Conservation (phyloP, 2,113 vertebrate species). For the Epinephelus moara region DNA sequence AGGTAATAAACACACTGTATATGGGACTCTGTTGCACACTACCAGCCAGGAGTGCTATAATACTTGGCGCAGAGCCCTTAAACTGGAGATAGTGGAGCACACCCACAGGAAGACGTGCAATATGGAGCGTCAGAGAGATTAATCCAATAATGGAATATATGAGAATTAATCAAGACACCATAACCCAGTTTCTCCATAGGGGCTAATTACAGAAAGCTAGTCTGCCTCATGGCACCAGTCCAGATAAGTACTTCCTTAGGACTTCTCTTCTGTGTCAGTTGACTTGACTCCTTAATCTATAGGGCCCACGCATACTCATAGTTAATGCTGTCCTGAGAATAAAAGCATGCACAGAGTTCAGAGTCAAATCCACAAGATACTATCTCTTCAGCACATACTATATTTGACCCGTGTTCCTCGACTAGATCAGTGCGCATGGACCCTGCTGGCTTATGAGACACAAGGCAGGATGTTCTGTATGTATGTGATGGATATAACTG, state of each 20-base stretch:
- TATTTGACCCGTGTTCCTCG: neutral
- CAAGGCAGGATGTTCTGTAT: neutral
- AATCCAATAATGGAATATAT: conserved; percentile 64
- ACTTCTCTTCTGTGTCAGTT: conserved; percentile 22
- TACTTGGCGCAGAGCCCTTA: conserved; percentile 31
- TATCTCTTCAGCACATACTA: neutral
- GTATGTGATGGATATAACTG: conserved; percentile 9
- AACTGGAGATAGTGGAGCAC: conserved; percentile 22
- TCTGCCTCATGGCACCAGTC: conserved; percentile 42
- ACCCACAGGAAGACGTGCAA: conserved; percentile 45
- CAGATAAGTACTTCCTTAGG: conserved; percentile 43
- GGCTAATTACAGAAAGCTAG: conserved; percentile 63
- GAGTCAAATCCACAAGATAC: neutral
- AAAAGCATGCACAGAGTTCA: conserved; percentile 1
- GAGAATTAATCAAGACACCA: conserved; percentile 65
- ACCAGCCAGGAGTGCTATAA: neutral
- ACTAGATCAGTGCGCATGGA: neutral
- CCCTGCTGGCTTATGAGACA: neutral
- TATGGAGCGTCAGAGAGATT: conserved; percentile 56
- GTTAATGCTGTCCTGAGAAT: neutral
- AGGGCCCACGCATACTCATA: neutral
- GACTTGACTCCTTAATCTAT: conserved; percentile 24
- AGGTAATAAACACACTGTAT: neutral
- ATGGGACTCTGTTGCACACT: conserved; percentile 8
- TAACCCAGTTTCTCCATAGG: conserved; percentile 61